Conservation (phyloP, 2,113 vertebrate species). For the Lynx canadensis region DNA sequence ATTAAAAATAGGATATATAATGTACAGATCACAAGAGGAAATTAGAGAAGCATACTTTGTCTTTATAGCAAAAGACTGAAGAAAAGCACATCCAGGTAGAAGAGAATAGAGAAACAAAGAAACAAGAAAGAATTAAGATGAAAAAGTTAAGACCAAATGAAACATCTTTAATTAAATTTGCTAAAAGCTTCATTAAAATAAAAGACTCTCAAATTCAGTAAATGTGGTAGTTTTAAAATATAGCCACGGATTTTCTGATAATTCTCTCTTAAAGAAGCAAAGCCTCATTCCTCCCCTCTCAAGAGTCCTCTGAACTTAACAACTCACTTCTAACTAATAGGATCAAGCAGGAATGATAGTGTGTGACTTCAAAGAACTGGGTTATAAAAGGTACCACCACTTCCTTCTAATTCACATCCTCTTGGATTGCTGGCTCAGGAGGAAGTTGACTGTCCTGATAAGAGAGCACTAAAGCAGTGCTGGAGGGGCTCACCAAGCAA, state of each 20-base stretch:
- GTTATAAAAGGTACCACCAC: background rate
- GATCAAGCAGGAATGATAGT: background rate
- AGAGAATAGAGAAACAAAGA: background rate
- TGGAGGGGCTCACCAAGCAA: background rate
- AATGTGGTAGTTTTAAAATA: background rate
- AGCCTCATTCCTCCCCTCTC: background rate
- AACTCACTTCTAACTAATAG: background rate
- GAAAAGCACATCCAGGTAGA: background rate
- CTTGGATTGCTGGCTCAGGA: background rate
- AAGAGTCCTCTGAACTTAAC: background rate
- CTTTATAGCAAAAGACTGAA: background rate
- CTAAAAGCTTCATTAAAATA: background rate
- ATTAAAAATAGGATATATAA: background rate
- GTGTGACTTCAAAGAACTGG: background rate
- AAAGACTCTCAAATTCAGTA: background rate
- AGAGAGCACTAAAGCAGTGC: background rate
- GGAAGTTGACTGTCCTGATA: background rate
- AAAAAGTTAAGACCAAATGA: background rate
- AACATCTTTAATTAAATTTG: background rate
- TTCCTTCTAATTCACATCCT: background rate
- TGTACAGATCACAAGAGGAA: background rate
- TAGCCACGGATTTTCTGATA: background rate
- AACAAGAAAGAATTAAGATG: background rate
- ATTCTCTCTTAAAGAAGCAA: background rate
- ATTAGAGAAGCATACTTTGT: background rate